Evolutionary conservation across 2,113 vertebrate species (phyloP), one percentile per base, ranked within the genome.

Genomic region (Cathartes aura): DNA sequence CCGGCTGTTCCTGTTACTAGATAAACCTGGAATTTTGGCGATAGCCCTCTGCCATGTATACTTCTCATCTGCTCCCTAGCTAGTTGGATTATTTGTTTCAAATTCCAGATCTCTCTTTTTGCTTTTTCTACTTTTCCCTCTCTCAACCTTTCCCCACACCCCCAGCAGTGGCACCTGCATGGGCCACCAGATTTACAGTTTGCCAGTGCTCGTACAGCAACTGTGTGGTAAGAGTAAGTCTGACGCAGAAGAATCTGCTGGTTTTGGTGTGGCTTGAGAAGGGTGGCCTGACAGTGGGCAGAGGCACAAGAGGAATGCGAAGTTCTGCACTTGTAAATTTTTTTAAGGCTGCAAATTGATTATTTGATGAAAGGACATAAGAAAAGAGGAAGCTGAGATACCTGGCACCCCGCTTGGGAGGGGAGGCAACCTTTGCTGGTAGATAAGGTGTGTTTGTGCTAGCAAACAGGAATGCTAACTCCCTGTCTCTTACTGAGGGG

Each of bases 11-110:
- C 64, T 60, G 4, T 6, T 67, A 23, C 38, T 18, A 16, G 42
- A 21, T 58, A 75, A 89, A 67, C 59, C 55, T 34, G 30, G 42
- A 74, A 40, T 55, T 80, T 55, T 50, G 62, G 34, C 7, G 7
- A 34, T 48, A 40, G 48, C 12, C 12, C 9, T 73, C 29, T 85
- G 26, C 52, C 0, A 0, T 4, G 3, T 58, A 3, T 19, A 9
- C 1, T 3, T 76, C n/a, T 82, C 13, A 34, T 29, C 55, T 72
- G 14, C 34, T 43, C 26, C 55, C 32, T 73, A 2, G 1, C 53
- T 70, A 42, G 12, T 11, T 71, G 16, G 10, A 12, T 53, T 42
- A 9, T 27, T 86, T 70, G 71, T 81, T 58, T 12, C 43, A 22
- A 79, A 60, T 52, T 67, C 34, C 11, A 47, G 16, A 8, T 8